These are phyloP conservation scores for Aricia artaxerxes DNA, from an alignment of 2,888 invertebrate genomes.

Conservation along the genomic window DNA sequence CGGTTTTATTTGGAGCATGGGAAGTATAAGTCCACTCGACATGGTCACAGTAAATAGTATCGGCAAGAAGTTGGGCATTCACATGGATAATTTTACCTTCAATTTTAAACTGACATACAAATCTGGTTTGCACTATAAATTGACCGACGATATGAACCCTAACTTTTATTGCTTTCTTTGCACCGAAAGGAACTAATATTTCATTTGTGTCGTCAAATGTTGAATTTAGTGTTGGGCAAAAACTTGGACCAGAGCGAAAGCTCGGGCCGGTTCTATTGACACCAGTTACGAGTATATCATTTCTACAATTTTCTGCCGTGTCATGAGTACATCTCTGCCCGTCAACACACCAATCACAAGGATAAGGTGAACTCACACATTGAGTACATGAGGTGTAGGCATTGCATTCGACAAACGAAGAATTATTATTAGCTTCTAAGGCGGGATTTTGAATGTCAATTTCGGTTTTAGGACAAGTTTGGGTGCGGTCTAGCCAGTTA, in stretches of 20 bases:
- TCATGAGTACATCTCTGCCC: slow-evolving; percentile 97
- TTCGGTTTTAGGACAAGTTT: slow-evolving; percentile 97
- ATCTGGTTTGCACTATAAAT: slow-evolving; percentile 95
- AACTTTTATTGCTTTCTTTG: slow-evolving; percentile 93
- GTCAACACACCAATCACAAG: slow-evolving; percentile 99
- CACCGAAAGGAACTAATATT: slow-evolving; percentile 95
- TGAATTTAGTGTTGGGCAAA: slow-evolving; percentile 96
- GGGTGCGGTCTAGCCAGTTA: slow-evolving; percentile 91
- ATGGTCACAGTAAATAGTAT: slow-evolving; percentile 95
- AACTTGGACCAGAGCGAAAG: slow-evolving; percentile 95
- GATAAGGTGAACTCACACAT: slow-evolving; percentile 98
- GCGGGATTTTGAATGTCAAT: slow-evolving; percentile 87
- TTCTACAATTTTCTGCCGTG: slow-evolving; percentile 95
- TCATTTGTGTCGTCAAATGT: slow-evolving; percentile 92
- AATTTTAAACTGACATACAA: slow-evolving; percentile 97
- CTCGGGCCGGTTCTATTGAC: slow-evolving; percentile 95
- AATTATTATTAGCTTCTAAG: slow-evolving; percentile 98
- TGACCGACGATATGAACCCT: slow-evolving; percentile 97
- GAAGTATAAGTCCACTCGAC: slow-evolving; percentile 96
- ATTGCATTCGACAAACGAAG: slow-evolving; percentile 99
- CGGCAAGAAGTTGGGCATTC: slow-evolving; percentile 93
- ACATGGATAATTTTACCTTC: slow-evolving; percentile 96
- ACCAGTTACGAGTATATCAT: slow-evolving; percentile 95
- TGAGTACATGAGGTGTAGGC: slow-evolving; percentile 97
- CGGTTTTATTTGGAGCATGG: slow-evolving; percentile 94